Conservation (phyloP, 2,888 invertebrate species). For the Lepidonotus clava region DNA sequence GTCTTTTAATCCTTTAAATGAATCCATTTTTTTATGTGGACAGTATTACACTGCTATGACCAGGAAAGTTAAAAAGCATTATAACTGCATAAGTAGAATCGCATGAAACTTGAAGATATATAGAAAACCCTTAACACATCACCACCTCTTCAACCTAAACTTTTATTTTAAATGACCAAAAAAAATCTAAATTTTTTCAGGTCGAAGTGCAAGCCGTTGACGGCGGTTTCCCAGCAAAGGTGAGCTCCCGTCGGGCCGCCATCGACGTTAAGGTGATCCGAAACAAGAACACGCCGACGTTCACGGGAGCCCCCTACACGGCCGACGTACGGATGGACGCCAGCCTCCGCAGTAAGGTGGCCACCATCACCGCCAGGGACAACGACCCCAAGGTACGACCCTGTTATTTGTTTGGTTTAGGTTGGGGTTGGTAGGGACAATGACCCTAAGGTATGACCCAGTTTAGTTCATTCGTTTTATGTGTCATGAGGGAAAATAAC, state of each 20-base stretch:
- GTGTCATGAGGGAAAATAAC: no score
- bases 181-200: background rate
- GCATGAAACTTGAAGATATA: no score
- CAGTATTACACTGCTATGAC: no score
- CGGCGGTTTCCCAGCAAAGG: conserved; percentile 66
- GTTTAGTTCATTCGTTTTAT: no score
- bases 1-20: no score
- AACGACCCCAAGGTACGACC: conserved; percentile 63
- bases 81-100: no score
- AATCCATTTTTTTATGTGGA: no score
- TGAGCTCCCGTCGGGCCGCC: conserved; percentile 64
- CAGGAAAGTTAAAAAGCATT: background rate
- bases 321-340: conserved; percentile 66
- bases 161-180: no score
- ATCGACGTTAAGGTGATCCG: conserved; percentile 71
- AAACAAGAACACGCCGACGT: conserved; percentile 70
- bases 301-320: conserved; percentile 67
- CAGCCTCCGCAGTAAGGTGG: conserved; percentile 66
- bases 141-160: no score
- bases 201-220: conserved; percentile 63
- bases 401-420: background rate
- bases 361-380: conserved; percentile 68
- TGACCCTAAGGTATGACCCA: no score
- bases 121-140: no score
- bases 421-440: no score